These are phyloP conservation scores for Sebastes paucispinis DNA, from an alignment of 2,797 vertebrate genomes.

Conservation along the genomic window DNA sequence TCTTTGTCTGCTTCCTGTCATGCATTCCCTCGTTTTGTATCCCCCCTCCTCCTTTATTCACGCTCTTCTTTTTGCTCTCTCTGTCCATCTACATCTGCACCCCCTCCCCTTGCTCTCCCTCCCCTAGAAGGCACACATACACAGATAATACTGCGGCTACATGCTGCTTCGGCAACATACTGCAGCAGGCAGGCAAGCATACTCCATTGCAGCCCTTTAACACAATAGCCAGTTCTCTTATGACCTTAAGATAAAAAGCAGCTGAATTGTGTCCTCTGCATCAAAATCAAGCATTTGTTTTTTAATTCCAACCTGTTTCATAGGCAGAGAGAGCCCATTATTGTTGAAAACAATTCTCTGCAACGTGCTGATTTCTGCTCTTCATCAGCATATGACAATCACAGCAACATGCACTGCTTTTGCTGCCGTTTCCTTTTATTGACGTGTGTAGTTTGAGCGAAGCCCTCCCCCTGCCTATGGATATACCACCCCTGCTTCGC, in stretches of 20 bases:
- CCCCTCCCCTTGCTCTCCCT: constrained; percentile 52
- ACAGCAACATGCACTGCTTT: constrained; percentile 14
- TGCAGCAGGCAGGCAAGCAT: constrained; percentile 65
- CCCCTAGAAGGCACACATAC: constrained; percentile 65
- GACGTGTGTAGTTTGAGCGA: constrained; percentile 40
- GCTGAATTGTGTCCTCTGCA: constrained; percentile 14
- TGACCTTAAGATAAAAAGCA: constrained; percentile 66
- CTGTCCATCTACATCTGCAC: constrained; percentile 69
- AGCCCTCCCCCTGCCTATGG: constrained; percentile 62
- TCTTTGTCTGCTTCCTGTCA: constrained; percentile 71
- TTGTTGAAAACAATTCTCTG: neutral
- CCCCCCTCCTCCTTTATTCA: constrained; percentile 33
- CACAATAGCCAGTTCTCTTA: constrained; percentile 66
- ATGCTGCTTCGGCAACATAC: constrained; percentile 75
- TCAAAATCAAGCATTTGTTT: constrained; percentile 13
- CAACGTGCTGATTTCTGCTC: constrained; percentile 20
- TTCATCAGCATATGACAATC: constrained; percentile 30
- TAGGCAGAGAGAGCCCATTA: neutral
- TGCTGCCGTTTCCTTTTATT: constrained; percentile 48
- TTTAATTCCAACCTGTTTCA: constrained; percentile 17
- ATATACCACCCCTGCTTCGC: constrained; percentile 72
- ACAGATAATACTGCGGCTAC: constrained; percentile 76
- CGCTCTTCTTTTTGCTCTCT: constrained; percentile 45
- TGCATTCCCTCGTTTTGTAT: constrained; percentile 64
- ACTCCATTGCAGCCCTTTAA: constrained; percentile 65